Evolutionary conservation across 2,113 vertebrate genomes (phyloP).

Genomic region (Sceloporus tristichus): DNA sequence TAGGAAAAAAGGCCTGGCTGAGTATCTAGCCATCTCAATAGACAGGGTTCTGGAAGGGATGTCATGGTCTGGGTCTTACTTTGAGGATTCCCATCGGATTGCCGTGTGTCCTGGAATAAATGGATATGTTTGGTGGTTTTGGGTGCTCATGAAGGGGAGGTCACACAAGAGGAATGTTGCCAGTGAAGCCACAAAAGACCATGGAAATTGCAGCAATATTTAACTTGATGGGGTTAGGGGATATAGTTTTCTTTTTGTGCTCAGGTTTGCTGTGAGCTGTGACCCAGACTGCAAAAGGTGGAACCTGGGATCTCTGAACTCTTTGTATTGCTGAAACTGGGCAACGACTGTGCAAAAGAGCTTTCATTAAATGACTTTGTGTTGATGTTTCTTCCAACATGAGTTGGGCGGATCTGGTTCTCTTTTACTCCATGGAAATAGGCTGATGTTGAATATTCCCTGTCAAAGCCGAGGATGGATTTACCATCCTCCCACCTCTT

Average conservation of each 20-base stretch:
- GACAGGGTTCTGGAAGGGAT: not conserved
- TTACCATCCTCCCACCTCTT: not conserved
- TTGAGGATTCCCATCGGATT: accelerated
- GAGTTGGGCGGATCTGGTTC: conserved; percentile 28
- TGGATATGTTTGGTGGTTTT: no score
- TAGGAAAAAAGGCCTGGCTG: not conserved
- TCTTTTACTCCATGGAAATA: conserved; percentile 54
- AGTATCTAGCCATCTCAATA: accelerated
- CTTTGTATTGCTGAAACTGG: not conserved
- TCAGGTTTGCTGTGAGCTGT: conserved; percentile 15
- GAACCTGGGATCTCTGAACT: accelerated
- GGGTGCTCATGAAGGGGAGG: not conserved
- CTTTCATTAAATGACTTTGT: conserved; percentile 54
- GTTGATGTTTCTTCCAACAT: conserved; percentile 54
- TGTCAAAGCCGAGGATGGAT: no score
- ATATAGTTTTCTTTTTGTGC: not conserved
- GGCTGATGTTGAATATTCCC: not conserved
- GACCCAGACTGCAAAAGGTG: not conserved
- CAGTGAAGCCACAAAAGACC: not conserved
- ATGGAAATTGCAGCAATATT: not conserved
- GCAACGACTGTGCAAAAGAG: conserved; percentile 49
- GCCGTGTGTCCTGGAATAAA: accelerated
- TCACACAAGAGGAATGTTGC: not conserved
- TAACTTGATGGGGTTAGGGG: not conserved
- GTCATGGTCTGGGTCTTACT: accelerated